Evolutionary conservation across 1,140 invertebrate species (phyloP).

Genomic region (Drosophila lacteicornis): DNA sequence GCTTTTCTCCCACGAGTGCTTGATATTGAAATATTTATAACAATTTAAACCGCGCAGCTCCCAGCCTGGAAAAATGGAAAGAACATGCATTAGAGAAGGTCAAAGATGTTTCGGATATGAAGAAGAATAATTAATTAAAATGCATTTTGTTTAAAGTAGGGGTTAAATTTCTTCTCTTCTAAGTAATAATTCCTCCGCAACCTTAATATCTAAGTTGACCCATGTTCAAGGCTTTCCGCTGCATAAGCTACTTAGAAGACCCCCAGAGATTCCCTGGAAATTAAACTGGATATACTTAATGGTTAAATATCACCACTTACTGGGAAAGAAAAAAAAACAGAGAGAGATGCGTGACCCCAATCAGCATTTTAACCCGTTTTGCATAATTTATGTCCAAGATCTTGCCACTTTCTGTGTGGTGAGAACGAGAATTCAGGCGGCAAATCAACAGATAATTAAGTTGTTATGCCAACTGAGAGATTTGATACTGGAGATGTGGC

Average conservation of each 20-base stretch:
- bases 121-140: constrained; percentile 1
- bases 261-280: constrained; percentile 10
- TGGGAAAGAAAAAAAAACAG: neutral
- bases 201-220: no score
- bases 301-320: constrained; percentile 44
- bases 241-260: constrained; percentile 7
- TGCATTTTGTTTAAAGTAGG: neutral
- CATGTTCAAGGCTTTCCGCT: neutral
- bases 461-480: constrained; percentile 29
- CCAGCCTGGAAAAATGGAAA: constrained; percentile 90
- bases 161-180: neutral
- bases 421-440: constrained; percentile 42
- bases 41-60: constrained; percentile 95
- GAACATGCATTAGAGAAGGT: constrained; percentile 56
- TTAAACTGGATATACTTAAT: constrained; percentile 37
- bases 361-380: constrained; percentile 62
- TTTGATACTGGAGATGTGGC: neutral
- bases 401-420: constrained; percentile 43
- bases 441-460: constrained; percentile 34
- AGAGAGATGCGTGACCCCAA: constrained; percentile 54
- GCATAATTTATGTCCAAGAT: constrained; percentile 63
- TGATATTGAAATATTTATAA: constrained; percentile 98
- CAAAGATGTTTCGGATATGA: constrained; percentile 12
- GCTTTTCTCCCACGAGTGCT: constrained; percentile 97
- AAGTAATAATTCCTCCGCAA: neutral